Evolutionary conservation across 1,140 invertebrate genomes (phyloP), one percentile per base, ranked within the genome.

Genomic region (Helicoverpa armigera): DNA sequence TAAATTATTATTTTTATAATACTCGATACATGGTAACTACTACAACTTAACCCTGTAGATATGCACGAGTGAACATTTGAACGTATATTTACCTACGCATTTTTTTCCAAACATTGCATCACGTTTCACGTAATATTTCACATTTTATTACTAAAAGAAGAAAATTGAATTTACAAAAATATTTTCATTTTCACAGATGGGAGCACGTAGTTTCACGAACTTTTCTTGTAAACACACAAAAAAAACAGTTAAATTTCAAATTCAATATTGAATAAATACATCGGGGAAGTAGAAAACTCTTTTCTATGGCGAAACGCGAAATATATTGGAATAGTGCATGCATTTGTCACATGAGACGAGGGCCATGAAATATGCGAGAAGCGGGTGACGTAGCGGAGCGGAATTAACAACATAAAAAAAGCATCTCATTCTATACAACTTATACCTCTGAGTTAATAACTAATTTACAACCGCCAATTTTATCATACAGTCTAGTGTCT

Each of bases 251-350:
- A 31, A 31, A 31, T 69, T 50, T 50, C 16, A 23, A 69, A 69
- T 69, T 69, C 65, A 69, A 69, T 69, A 69, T 67, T 67, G 35
- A 67, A 67, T 67, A 67, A 67, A 50, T 69, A 61, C 16, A 58
- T 31, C 23, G 43, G 65, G 43, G 65, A 51, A 50, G 4, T 7
- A 4, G 16, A 50, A 60, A 79, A 79, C 31, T 50, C 9, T 56
- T 43, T 69, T 78, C 63, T 60, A 72, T 70, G 61, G 56, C 10
- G 35, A 51, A 58, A 79, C 18, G 10, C 12, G 43, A 72, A 79
- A 79, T 72, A 70, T 79, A 70, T 79, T 79, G 53, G 35, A 79
- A 79, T 77, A 77, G 60, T 54, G 67, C 53, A 79, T 79, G 77
- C 77, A 79, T 79, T 79, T 79, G 77, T 79, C 77, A 79, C 77